Base-by-base conservation (phyloP, 2,113 vertebrate species). In the Drymodes brunneopygia region DNA sequence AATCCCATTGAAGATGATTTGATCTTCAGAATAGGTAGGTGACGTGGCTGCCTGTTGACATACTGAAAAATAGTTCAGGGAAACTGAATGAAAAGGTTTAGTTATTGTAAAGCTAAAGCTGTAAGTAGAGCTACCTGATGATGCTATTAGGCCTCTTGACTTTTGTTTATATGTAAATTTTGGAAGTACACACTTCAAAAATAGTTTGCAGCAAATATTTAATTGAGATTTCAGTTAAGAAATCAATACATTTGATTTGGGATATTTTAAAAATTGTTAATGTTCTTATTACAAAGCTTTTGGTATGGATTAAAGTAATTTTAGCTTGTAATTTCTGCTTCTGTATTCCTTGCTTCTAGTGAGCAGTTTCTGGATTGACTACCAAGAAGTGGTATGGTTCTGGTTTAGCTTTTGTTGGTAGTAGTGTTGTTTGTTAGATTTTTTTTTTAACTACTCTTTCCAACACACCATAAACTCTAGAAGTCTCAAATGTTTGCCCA, bases 1-100 rank as follows among this genome's bases (percentile, higher is more conserved):
- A 99, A 99, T 85, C 98, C 99, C 82, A 99, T 99, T 51, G 99
- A 99, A 94, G 99, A 99, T 42, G 99, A 99, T 78, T 91, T 99
- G 27, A 99, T 99, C 97, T 99, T 99, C 92, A 98, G 99, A 96
- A 98, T 99, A 80, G 99, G 99, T 99, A 97, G 91, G 98, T 88
- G 33, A 38, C 22, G 83, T 40, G 9, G 31, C 62, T 74, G 19
- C 35, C 31, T 91, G 21, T 31, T 80, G 62, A 50, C n/a, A n/a
- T 53, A 24, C 20, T 73, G 81, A 29, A 74, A 73, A 80, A 12
- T 22, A 53, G 15, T 60, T 81, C 18, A 42, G 19, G 15, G 33
- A 91, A 90, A 86, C 19, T 4, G 19, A 36, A 45, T 58, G 47
- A 83, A 81, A 75, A 91, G 7, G 20, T 57, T 80, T 15, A 62